Evolutionary conservation across 2,113 vertebrate species (phyloP), one percentile per base, ranked within the genome.

Genomic region (Tupaia chinensis): DNA sequence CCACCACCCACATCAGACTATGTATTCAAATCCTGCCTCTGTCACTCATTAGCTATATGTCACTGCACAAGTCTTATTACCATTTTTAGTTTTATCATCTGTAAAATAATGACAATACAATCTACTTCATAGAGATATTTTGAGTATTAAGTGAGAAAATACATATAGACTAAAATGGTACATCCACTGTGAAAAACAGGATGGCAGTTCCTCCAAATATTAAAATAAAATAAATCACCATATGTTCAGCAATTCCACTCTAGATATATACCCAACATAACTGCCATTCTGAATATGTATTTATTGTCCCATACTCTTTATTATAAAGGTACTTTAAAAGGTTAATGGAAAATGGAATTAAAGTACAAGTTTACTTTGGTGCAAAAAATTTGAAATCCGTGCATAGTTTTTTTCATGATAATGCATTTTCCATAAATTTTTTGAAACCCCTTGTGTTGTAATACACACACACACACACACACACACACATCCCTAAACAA

Each of bases 121-220:
- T 56, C 66, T 81, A 82, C 22, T 16, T 72, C 5, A 16, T 27
- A 70, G 29, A 60, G 23, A n/a, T 93, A 94, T 68, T 76, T 72
- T 77, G 27, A 91, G n/a, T n/a, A 87, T 63, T 91, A 84, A 76
- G 27, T 65, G 83, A 60, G 56, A 91, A 61, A 78, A 80, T 34
- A 2, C 23, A 63, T 32, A 22, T 29, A 58, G n/a, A 66, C 73
- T 32, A 65, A 73, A 94, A 60, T 58, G 17, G 14, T 76, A 3
- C 13, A 74, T 1, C 3, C 29, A 22, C 69, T 76, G 27, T 86
- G n/a, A 25, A 80, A 84, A 92, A 93, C 12, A 81, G 54, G 17
- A 61, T 23, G 19, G 27, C 16, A 10, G 29, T 63, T 78, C 56
- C 74, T 92, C n/a, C 79, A 73, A 88, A 32, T 32, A 32, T 32